phyloP scores from a whole-genome alignment of 2,113 vertebrate species.

The Vireo altiloquus region DNA sequence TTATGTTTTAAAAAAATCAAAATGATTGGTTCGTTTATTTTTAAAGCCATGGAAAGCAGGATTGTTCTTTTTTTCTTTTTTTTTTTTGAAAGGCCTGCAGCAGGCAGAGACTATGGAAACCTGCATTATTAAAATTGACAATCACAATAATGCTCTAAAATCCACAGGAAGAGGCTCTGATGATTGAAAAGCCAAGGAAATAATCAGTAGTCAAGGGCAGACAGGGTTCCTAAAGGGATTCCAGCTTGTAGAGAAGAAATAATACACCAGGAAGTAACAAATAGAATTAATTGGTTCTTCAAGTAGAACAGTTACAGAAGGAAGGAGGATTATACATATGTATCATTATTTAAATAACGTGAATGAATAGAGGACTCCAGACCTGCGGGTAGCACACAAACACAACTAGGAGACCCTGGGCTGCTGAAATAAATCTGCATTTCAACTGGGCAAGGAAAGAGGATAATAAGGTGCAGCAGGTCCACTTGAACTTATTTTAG shows the following conservation, averaged over 20 bases:
- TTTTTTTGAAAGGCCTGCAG: not conserved
- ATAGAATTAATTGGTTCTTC: constrained; percentile 59
- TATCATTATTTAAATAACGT: constrained; percentile 45
- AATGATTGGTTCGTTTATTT: not conserved
- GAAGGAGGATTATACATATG: constrained; percentile 48
- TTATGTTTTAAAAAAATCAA: not conserved
- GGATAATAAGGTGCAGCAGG: not conserved
- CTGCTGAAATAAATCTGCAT: constrained; percentile 5
- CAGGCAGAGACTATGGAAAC: not conserved
- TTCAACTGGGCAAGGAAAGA: not conserved
- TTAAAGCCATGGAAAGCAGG: not conserved
- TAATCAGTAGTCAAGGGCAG: constrained; percentile 41
- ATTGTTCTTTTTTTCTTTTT: not conserved
- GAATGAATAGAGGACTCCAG: constrained; percentile 26
- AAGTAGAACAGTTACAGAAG: constrained; percentile 45
- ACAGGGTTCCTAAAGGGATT: constrained; percentile 53
- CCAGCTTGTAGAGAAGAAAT: constrained; percentile 41
- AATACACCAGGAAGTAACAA: constrained; percentile 51
- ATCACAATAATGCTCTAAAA: constrained; percentile 36
- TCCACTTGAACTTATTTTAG: not conserved
- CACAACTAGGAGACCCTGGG: not conserved
- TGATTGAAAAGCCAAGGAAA: constrained; percentile 49
- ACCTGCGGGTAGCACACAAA: not conserved
- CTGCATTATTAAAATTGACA: constrained; percentile 40
- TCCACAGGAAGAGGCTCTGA: constrained; percentile 17